Conservation (phyloP, 37 sponge, comb jelly and placozoan species). For the Beroe forskalii region DNA sequence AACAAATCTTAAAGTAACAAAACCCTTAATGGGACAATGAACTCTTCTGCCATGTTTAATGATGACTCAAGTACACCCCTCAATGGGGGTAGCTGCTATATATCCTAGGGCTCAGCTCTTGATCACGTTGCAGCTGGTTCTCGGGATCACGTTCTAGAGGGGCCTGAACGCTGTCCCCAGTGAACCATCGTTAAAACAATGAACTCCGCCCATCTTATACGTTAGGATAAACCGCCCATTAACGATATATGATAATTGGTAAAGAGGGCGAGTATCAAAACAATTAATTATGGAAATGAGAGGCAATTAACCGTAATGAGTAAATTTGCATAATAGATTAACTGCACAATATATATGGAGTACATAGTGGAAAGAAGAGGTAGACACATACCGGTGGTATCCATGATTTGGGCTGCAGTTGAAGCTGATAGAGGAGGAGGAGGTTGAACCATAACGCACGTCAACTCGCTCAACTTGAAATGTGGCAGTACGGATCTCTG, state of each 20-base stretch:
- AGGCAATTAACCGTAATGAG: background rate
- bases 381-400: background rate
- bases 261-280: background rate
- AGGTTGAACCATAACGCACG: constrained; percentile 42
- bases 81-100: no score
- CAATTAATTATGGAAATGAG: background rate
- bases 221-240: no score
- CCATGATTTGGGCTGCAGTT: background rate
- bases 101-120: no score
- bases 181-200: no score
- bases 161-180: no score
- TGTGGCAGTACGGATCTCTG: constrained; percentile 14
- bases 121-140: background rate
- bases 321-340: background rate
- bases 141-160: background rate
- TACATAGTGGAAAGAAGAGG: background rate
- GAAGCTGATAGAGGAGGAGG: no score
- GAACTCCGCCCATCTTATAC: no score
- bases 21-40: no score
- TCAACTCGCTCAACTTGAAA: constrained; percentile 14
- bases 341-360: background rate
- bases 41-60: no score
- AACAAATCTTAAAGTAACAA: no score
- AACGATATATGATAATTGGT: no score
- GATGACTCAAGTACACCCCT: no score